Percentiles rank a stretch among this genome's conserved stretches.
Evolutionary conservation across 2,113 vertebrate species (phyloP).

Genomic region (Garra rufa): DNA sequence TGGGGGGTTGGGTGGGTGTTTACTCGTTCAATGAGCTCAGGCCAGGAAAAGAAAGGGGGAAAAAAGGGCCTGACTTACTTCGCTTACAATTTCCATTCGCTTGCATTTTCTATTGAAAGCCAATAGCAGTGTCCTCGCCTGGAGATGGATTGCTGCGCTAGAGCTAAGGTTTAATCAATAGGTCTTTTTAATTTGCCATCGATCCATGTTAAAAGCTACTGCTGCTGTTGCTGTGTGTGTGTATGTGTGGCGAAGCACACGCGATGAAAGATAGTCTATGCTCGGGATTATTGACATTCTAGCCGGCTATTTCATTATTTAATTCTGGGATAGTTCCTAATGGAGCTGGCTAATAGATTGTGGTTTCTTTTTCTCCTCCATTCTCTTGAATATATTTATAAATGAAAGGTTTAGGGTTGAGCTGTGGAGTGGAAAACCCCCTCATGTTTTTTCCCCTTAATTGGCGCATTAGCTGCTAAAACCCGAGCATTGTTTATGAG

Average conservation of each 20-base stretch:
- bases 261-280: constrained; percentile 68
- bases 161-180: constrained; percentile 87
- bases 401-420: constrained; percentile 73
- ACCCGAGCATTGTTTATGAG: constrained; percentile 59
- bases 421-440: constrained; percentile 62
- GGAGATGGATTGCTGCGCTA: constrained; percentile 82
- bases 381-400: constrained; percentile 73
- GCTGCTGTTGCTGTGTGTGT: constrained; percentile 67
- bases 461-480: constrained; percentile 70
- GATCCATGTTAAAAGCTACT: constrained; percentile 84
- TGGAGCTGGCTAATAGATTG: constrained; percentile 80
- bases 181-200: constrained; percentile 85
- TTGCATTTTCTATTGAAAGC: constrained; percentile 85
- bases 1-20: constrained; percentile 35
- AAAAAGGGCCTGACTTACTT: constrained; percentile 42
- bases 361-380: constrained; percentile 70
- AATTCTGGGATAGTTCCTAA: constrained; percentile 81
- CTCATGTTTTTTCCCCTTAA: constrained; percentile 55
- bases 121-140: constrained; percentile 78
- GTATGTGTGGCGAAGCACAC: constrained; percentile 40
- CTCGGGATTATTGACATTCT: constrained; percentile 78
- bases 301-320: constrained; percentile 81
- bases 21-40: constrained; percentile 69
- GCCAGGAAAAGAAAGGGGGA: constrained; percentile 69
- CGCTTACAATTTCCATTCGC: constrained; percentile 83